Base-by-base conservation (phyloP, 2,113 vertebrate species). In the Alectura lathami region DNA sequence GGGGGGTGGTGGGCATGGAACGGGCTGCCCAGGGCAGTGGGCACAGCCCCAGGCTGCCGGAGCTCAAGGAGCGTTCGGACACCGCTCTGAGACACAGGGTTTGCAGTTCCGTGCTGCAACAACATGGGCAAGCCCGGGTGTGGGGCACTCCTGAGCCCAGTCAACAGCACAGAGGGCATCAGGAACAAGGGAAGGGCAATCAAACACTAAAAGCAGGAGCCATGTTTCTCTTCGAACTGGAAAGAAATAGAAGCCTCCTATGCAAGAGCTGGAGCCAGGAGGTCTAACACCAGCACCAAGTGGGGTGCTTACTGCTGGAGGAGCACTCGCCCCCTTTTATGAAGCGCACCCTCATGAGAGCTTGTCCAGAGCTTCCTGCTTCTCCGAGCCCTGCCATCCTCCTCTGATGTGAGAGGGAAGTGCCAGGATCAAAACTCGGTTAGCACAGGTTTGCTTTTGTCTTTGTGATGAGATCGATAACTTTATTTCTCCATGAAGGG, bases 331-430 rank as follows among this genome's bases (percentile, higher is more conserved):
- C 38, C 7, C 22, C n/a, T 50, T 45, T 51, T 59, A 59, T 13
- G 16, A 51, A 17, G 26, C 48, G 34, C 38, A 48, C 6, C 42
- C 42, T 51, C 73, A 45, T 0, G 1, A 21, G 62, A 85, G 34
- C 34, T 72, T 54, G 50, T 54, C 63, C 75, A 80, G 74, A 64
- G 38, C 17, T 32, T 53, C 62, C 34, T 8, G 3, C 40, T 24
- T n/a, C 17, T 50, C 27, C 1, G 0, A 26, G 66, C 67, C 36
- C 77, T 76, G 43, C 12, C 30, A 38, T 5, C 34, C 66, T 84
- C 50, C 42, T 63, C 59, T 53, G 72, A 51, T 0, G 0, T 1
- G 26, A 50, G 64, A 59, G 26, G n/a, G 30, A 73, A 68, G 43
- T 34, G 70, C 20, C 32, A 17, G 1, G 4, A 50, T 1, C 56